Percentiles rank a stretch among this genome's conserved stretches.
Evolutionary conservation across 2,113 vertebrate genomes (phyloP).

Genomic region (Anarrhichthys ocellatus): DNA sequence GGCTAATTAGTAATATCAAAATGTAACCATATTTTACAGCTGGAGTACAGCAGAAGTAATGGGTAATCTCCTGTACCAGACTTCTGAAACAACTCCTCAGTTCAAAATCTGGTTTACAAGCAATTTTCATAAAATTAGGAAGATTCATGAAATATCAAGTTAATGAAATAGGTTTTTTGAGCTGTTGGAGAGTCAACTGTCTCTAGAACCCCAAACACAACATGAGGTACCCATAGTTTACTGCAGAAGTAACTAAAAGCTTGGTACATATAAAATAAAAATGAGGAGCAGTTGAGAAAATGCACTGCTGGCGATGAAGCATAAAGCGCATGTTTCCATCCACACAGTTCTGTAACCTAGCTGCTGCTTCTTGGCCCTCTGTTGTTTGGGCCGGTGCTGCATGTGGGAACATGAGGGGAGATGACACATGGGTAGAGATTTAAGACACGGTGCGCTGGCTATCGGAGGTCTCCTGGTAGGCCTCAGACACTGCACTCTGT

Average conservation of each 20-base stretch:
- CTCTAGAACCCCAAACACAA: neutral
- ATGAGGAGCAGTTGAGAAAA: constrained; percentile 10
- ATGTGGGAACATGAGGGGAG: constrained; percentile 59
- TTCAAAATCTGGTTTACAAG: neutral
- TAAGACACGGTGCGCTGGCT: constrained; percentile 73
- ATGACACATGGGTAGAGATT: constrained; percentile 66
- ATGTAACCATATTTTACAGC: neutral
- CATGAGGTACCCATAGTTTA: neutral
- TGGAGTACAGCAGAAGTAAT: neutral
- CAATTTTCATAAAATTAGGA: neutral
- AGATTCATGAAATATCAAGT: neutral
- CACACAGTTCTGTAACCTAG: constrained; percentile 28
- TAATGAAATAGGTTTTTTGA: neutral
- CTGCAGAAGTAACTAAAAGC: neutral
- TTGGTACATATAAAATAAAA: constrained; percentile 31
- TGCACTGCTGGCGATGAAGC: constrained; percentile 47
- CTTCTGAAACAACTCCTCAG: neutral
- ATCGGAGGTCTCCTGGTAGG: constrained; percentile 69
- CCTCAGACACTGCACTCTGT: constrained; percentile 60
- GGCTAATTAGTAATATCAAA: neutral
- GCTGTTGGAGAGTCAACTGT: neutral
- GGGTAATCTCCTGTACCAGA: neutral
- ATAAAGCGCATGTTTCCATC: constrained; percentile 50
- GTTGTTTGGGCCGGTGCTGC: constrained; percentile 41
- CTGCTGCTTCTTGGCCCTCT: constrained; percentile 48